These are phyloP conservation scores for Hybos culiciformis DNA, from an alignment of 2,888 invertebrate genomes.

Conservation along the genomic window DNA sequence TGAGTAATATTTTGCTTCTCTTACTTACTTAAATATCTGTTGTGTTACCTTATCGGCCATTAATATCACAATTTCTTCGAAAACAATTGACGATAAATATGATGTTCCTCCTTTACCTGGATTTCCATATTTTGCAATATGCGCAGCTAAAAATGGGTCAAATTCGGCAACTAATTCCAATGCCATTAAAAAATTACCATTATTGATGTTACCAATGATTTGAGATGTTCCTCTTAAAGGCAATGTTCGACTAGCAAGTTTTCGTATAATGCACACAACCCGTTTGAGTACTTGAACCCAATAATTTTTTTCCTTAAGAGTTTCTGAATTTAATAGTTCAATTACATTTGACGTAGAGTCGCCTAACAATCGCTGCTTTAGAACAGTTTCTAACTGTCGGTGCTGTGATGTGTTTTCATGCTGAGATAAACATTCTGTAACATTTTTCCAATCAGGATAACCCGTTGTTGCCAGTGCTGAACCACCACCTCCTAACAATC, in stretches of 20 bases:
- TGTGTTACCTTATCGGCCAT: constrained; percentile 1
- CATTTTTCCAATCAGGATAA: constrained; percentile 1
- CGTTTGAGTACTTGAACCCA: neutral
- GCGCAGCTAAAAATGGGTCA: constrained; percentile 1
- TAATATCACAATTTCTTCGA: constrained; percentile 1
- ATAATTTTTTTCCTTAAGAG: constrained; percentile 1
- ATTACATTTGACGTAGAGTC: neutral
- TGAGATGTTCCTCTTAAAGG: neutral
- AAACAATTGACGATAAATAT: constrained; percentile 1
- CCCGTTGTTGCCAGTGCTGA: neutral
- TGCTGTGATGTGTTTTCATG: constrained; percentile 1
- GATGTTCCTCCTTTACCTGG: neutral
- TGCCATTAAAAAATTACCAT: constrained; percentile 1
- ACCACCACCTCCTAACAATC: neutral
- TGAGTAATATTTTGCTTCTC: constrained; percentile 15
- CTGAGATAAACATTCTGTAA: constrained; percentile 1
- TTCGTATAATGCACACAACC: constrained; percentile 1
- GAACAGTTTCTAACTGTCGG: neutral
- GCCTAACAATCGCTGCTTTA: constrained; percentile 1
- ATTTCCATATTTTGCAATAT: constrained; percentile 1
- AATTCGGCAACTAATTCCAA: constrained; percentile 1
- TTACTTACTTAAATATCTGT: constrained; percentile 1
- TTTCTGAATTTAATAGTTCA: constrained; percentile 1
- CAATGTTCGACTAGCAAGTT: neutral
- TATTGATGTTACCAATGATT: neutral